Base-by-base conservation (phyloP, 1,140 invertebrate genomes). In the Chironomus striatipennis region DNA sequence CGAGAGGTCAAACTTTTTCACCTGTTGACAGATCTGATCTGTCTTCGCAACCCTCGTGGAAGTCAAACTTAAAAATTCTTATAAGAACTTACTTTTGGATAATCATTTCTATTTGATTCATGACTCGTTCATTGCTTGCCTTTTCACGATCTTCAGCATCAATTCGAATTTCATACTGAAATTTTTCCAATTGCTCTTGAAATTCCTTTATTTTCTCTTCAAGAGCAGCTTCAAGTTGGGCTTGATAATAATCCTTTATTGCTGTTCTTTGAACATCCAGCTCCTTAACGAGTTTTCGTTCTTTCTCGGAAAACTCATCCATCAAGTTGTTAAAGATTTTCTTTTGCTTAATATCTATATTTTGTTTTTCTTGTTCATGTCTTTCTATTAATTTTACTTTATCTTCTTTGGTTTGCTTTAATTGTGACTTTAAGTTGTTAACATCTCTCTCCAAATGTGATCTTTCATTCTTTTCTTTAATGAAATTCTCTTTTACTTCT, bases 191-290 rank as follows among this genome's bases (percentile, higher is more conserved):
- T 80, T 93, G 90, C 7, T 79, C 81, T 79, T 93, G 91, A 79
- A 93, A 93, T 80, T 94, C 91, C 77, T 88, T 86, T 73, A 93
- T 80, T 80, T 94, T 94, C 17, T 86, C 85, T 75, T 88, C 84
- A 3, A 94, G 91, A 2, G 92, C 89, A 67, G 88, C 85, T 75
- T 94, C 91, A 42, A 94, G 83, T 83, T 94, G 91, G 75, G 89
- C 88, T 79, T 94, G 92, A 78, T 93, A 94, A 77, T 91, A 88
- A 20, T 86, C 85, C 78, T 90, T 88, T 9, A 93, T 80, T 75
- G 92, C 89, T 8, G 84, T 82, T 77, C 89, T 89, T 74, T 88
- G 88, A 7, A 86, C 82, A 72, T 93, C 90, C 10, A 91, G 78
- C 73, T 89, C 76, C 85, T 85, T 74, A 83, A 84, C 18, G 85